Evolutionary conservation across 2,888 invertebrate species (phyloP), one percentile per base, ranked within the genome.

Genomic region (Phaedon cochleariae): DNA sequence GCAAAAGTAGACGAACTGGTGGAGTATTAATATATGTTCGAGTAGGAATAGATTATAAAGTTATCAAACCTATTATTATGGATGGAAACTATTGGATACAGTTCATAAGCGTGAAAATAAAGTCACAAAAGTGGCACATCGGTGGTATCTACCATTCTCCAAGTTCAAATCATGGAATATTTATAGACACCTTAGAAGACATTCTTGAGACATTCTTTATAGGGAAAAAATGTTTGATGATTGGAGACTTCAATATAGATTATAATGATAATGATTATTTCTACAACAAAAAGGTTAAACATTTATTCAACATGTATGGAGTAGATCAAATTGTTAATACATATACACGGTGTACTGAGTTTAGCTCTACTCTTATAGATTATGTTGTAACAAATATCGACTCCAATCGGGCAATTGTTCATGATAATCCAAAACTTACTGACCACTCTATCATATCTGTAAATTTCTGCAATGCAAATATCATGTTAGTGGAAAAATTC

Each of bases 381-480:
- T 34, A 34, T 34, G 34, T 51, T 3, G 49, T 51, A 21, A 51
- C 49, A 22, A 51, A 51, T 51, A 51, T 51, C 21, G 21, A 51
- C 4, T 51, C 49, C 7, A 21, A 51, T 51, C 49, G 49, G 12
- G 49, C 49, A 51, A 51, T 20, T 51, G 49, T 21, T 51, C 21
- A 51, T 51, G 20, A 51, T 18, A 51, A 22, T 51, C 21, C 21
- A 51, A 51, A 51, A 51, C 49, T 51, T 3, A 51, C 49, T 22
- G 49, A 51, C n/a, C 49, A 51, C 21, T 51, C 49, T 21, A 22
- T 51, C 49, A 51, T 51, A 51, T 51, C 49, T 51, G 49, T 51
- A 22, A 51, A 51, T 51, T 51, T 51, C 49, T 51, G 21, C 15
- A 21, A 51, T 21, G 49, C 49, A 51, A 51, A 51, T 21, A 51